Conservation (phyloP, 2,797 vertebrate genomes). For the Cheirogaleus major region DNA sequence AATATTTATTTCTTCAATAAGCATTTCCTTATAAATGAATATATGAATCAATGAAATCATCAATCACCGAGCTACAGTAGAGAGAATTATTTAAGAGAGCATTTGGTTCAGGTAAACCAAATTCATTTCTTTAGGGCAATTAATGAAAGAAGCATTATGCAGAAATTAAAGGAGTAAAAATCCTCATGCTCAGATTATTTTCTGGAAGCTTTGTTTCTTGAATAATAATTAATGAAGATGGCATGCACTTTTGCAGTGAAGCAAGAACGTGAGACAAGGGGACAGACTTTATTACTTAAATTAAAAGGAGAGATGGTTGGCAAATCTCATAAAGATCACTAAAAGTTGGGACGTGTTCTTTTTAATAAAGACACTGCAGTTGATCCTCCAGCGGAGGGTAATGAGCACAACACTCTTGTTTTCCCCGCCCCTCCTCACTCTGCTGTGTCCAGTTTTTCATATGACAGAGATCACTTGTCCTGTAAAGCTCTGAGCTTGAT, state of each 20-base stretch:
- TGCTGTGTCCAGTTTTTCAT: background rate
- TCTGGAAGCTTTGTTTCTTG: background rate
- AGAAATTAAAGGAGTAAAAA: slow-evolving; percentile 1
- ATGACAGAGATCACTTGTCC: background rate
- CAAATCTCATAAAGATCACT: background rate
- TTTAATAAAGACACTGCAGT: background rate
- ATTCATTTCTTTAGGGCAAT: background rate
- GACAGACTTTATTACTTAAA: background rate
- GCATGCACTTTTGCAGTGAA: background rate
- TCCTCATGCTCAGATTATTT: background rate
- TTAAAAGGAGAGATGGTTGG: slow-evolving; percentile 18
- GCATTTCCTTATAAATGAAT: background rate
- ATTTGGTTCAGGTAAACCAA: background rate
- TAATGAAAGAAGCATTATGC: background rate
- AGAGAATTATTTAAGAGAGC: background rate
- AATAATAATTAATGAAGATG: background rate
- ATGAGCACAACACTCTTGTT: background rate
- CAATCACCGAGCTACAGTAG: background rate
- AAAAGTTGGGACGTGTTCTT: background rate
- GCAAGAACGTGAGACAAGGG: background rate
- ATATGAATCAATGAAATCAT: background rate
- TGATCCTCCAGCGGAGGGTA: background rate
- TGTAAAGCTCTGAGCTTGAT: background rate
- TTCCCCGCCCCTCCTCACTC: background rate
- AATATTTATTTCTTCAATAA: background rate